Base-by-base conservation (phyloP, 2,797 vertebrate species). In the Onychomys torridus region DNA sequence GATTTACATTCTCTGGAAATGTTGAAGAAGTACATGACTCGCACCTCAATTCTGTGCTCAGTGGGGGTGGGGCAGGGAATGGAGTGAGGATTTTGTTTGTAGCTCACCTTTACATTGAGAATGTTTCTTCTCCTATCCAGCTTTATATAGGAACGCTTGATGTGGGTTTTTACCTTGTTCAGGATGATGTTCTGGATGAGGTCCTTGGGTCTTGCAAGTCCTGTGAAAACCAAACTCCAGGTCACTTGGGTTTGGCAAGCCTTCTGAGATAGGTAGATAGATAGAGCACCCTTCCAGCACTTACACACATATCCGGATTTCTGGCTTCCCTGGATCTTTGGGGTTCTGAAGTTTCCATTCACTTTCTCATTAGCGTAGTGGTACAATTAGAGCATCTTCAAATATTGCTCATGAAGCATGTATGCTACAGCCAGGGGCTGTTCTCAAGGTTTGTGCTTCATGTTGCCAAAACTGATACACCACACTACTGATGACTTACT, bases 91-190 rank as follows among this genome's bases (percentile, higher is more conserved):
- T 75, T 46, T 61, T 63, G 76, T 84, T 40, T 46, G 57, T 90
- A n/a, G 69, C 73, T 91, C n/a, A 21, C 11, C 6, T 91, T 86
- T 75, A 14, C 32, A 82, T 6, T 14, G 2, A 2, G 52, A 8
- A 61, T 46, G 17, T 83, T 94, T 73, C n/a, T 83, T 89, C 67
- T 86, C 7, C 40, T 73, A 14, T 25, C 40, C 59, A 65, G 75
- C 25, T 90, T 97, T 77, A 76, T 16, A 77, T 2, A 91, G 78
- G 10, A 94, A 43, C 77, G 37, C 52, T 61, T 86, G 5, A 37
- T 27, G 34, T 85, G 52, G 75, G 32, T 90, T 93, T 93, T 86
- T 32, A 55, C 78, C 93, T 94, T 90, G 14, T 7, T 86, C 29
- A 78, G 34, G 32, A 13, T 55, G 69, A 81, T n/a, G 13, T 32